Evolutionary conservation across 2,113 vertebrate species (phyloP).

Genomic region (Mormoops blainvillei): DNA sequence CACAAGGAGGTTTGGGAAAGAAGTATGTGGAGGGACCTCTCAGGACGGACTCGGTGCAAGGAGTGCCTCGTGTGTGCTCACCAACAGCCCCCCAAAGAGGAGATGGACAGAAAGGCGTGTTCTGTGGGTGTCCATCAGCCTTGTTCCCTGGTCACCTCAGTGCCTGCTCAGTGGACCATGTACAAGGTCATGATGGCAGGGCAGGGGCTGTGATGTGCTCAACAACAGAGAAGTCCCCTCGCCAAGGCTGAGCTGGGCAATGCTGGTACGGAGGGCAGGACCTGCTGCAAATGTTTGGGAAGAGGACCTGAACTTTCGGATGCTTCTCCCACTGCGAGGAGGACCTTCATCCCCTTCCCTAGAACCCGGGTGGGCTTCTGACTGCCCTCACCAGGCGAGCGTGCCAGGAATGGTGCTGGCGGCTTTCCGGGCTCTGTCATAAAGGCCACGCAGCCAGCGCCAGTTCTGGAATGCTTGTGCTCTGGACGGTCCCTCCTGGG

Average conservation of each 20-base stretch:
- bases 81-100: not conserved
- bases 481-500: not conserved
- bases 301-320: not conserved
- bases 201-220: not conserved
- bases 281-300: no score
- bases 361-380: not conserved
- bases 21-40: not conserved
- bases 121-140: not conserved
- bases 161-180: fast-evolving
- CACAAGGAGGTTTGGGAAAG: not conserved
- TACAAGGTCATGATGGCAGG: not conserved
- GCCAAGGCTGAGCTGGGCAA: not conserved
- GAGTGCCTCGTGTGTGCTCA: not conserved
- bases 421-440: not conserved
- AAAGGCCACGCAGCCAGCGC: not conserved
- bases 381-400: not conserved
- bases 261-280: not conserved
- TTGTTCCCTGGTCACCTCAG: not conserved
- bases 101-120: not conserved
- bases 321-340: not conserved
- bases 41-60: not conserved
- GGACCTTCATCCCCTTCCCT: not conserved
- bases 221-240: not conserved
- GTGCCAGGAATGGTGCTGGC: not conserved
- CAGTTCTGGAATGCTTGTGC: no score